A percentile compares a stretch with the other conserved stretches of the same genome.
phyloP scores from a whole-genome alignment of 2,113 vertebrate genomes.

The Oreochromis tanganicae region DNA sequence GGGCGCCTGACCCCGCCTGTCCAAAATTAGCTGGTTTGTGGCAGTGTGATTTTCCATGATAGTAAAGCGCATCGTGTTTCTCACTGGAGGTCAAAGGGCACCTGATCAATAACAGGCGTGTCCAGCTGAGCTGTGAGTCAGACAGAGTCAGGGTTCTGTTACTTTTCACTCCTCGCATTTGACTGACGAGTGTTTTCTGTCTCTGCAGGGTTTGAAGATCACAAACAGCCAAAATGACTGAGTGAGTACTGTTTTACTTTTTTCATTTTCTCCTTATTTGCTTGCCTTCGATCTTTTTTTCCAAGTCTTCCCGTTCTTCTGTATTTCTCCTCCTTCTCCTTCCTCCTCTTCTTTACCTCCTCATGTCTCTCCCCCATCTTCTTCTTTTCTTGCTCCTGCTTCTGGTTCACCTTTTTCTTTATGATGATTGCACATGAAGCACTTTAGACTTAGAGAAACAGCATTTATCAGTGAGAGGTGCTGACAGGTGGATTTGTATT shows the following conservation, averaged over 20 bases:
- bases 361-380: background rate
- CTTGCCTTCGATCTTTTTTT: background rate
- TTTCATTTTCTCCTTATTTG: background rate
- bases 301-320: background rate
- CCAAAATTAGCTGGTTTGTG: constrained; percentile 46
- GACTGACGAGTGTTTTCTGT: constrained; percentile 14
- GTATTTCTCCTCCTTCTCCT: background rate
- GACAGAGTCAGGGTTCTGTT: background rate
- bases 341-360: accelerated
- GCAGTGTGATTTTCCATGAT: background rate
- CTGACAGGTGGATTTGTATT: background rate
- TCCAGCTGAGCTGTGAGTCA: background rate
- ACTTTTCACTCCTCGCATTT: background rate
- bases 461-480: background rate
- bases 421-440: background rate
- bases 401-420: background rate
- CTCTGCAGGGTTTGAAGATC: constrained; percentile 46
- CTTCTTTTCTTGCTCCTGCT: background rate
- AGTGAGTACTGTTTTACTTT: constrained; percentile 53
- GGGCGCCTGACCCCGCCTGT: background rate
- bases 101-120: background rate
- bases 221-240: constrained; percentile 63
- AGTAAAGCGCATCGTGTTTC: background rate
- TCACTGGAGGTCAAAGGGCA: background rate
- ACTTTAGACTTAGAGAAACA: background rate